Conservation (phyloP, 1,140 invertebrate genomes). For the Teleopsis dalmanni region DNA sequence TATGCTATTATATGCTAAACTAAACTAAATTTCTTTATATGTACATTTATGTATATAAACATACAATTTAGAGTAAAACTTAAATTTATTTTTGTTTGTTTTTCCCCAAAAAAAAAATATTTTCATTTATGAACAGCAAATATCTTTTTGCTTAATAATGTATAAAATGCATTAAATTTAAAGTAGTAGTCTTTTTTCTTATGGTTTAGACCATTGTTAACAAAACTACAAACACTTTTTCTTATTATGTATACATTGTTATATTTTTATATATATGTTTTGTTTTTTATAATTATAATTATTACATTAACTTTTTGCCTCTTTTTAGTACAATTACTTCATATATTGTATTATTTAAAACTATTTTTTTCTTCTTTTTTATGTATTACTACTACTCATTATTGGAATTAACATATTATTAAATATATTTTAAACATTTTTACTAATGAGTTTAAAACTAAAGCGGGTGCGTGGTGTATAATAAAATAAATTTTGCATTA, state of each 20-base stretch:
- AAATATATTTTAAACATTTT: no score
- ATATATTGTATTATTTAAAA: no score
- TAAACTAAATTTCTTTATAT: conserved; percentile 14
- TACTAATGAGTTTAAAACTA: no score
- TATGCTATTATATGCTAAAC: conserved; percentile 6
- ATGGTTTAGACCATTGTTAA: not conserved
- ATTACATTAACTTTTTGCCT: not conserved
- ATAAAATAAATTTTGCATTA: no score
- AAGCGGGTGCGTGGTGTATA: no score
- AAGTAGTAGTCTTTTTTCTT: no score
- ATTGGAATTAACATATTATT: no score
- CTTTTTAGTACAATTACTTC: not conserved
- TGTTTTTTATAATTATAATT: conserved; percentile 9
- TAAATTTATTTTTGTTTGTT: not conserved
- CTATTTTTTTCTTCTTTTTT: no score
- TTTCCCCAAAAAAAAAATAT: not conserved
- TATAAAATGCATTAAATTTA: no score
- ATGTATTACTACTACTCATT: no score
- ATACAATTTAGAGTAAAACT: conserved; percentile 10
- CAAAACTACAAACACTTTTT: not conserved
- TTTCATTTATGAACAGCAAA: conserved; percentile 4
- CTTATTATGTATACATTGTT: not conserved
- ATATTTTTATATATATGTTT: conserved; percentile 18
- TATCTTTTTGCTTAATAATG: not conserved
- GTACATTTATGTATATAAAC: not conserved